phyloP scores from a whole-genome alignment of 2,113 vertebrate species.

The Mustelus asterias region DNA sequence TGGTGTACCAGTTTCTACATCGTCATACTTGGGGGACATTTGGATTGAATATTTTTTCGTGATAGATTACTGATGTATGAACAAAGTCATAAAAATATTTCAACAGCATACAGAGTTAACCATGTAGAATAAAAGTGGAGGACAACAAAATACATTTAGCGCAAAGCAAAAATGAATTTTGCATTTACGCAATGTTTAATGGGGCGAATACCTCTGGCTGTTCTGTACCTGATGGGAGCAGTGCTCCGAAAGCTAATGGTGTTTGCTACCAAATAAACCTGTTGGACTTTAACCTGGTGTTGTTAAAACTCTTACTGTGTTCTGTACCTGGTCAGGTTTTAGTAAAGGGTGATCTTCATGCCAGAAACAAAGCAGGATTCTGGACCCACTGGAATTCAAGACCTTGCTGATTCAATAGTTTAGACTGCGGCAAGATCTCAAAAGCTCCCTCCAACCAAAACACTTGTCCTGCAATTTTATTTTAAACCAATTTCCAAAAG shows the following conservation, averaged over 20 bases:
- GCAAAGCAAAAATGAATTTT: neutral
- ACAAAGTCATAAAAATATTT: neutral
- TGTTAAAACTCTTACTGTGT: no score
- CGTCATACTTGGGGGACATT: neutral
- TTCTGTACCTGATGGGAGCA: no score
- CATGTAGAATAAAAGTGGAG: neutral
- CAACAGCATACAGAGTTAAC: neutral
- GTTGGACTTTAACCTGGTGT: no score
- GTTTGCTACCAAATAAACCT: no score
- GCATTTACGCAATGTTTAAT: neutral
- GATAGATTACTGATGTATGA: neutral
- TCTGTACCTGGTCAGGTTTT: no score
- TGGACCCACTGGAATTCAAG: neutral
- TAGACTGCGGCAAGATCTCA: neutral
- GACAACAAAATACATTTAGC: neutral
- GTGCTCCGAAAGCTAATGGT: no score
- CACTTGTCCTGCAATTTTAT: no score
- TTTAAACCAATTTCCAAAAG: neutral
- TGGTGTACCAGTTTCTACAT: neutral
- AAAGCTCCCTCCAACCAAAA: neutral
- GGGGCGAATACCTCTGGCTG: neutral
- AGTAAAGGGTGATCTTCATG: neutral
- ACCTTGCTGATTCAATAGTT: neutral
- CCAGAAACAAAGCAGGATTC: neutral
- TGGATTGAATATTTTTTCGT: neutral